A percentile compares a stretch with the other conserved stretches of the same genome.
Evolutionary conservation across 2,888 invertebrate genomes (phyloP).

Genomic region (Metellina segmentata): DNA sequence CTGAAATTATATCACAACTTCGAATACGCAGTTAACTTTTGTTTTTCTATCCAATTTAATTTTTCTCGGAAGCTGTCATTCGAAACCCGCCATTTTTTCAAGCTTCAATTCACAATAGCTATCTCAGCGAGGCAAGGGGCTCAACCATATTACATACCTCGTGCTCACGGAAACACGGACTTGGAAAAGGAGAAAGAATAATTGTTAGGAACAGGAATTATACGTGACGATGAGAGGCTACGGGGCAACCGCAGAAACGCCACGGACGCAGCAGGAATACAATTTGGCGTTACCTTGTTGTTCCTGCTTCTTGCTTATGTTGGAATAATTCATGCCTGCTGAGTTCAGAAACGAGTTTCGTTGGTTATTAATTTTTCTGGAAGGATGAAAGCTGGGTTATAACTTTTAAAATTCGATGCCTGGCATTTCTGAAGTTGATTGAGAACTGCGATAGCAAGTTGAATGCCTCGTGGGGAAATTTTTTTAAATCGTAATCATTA

Average conservation of each 20-base stretch:
- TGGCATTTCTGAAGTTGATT: too few species aligned
- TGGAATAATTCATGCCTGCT: neutral
- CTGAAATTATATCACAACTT: too few species aligned
- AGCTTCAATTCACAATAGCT: conserved; percentile 32
- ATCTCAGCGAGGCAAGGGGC: conserved; percentile 21
- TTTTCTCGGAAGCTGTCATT: too few species aligned
- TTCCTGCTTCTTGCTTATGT: neutral
- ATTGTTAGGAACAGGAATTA: conserved; percentile 15
- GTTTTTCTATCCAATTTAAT: too few species aligned
- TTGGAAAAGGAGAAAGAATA: conserved; percentile 7
- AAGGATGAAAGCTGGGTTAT: neutral
- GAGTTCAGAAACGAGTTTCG: neutral
- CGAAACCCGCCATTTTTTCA: conserved; percentile 6
- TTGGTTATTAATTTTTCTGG: neutral
- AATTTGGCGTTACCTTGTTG: neutral
- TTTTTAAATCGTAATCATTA: too few species aligned
- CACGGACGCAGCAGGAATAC: neutral
- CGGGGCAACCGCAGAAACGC: conserved; percentile 24
- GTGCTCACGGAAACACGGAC: conserved; percentile 13
- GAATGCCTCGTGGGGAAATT: too few species aligned
- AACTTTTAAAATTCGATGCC: neutral
- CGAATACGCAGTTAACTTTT: too few species aligned
- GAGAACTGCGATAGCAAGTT: too few species aligned
- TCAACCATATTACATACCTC: conserved; percentile 12
- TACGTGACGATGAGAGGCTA: neutral